A percentile compares a stretch with the other conserved stretches of the same genome.
phyloP scores from a whole-genome alignment of 2,888 invertebrate genomes.

The Alviniconcha strummeri region DNA sequence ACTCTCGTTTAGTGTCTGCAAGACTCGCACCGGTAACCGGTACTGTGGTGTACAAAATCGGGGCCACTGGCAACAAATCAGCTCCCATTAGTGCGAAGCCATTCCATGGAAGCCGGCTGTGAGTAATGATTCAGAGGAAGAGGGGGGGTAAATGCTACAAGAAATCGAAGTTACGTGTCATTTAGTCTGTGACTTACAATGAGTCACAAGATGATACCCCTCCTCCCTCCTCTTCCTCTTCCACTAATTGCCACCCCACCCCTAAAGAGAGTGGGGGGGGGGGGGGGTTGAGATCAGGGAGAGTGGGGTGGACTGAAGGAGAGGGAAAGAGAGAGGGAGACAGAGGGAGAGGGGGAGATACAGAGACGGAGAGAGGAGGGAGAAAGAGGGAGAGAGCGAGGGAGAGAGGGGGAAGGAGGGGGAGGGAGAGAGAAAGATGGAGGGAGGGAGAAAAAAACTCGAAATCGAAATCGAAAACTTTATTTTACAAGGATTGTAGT shows the following conservation, averaged over 20 bases:
- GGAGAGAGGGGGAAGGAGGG: conserved; percentile 15
- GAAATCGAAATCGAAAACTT: no score
- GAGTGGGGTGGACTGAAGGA: background rate
- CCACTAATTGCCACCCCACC: no score
- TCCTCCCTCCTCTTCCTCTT: no score
- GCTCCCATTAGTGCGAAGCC: no score
- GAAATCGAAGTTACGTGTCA: no score
- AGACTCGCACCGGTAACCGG: no score
- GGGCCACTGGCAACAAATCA: no score
- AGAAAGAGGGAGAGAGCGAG: conserved; percentile 1
- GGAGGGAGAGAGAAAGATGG: conserved; percentile 21
- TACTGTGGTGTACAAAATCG: no score
- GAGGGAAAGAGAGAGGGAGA: background rate
- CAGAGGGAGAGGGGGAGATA: background rate
- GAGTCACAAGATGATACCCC: background rate
- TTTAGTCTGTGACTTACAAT: no score
- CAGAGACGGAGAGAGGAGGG: conserved; percentile 18
- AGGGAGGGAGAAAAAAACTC: conserved; percentile 1
- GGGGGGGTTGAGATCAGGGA: background rate
- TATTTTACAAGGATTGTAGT: no score
- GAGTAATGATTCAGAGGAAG: background rate
- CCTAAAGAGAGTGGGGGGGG: background rate
- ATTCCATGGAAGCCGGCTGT: no score
- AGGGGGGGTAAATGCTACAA: background rate
- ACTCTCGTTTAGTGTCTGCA: no score